Percentiles rank a stretch among this genome's conserved stretches.
These are phyloP conservation scores for Notarius lentiginosus DNA, from an alignment of 2,113 vertebrate genomes.

Conservation along the genomic window DNA sequence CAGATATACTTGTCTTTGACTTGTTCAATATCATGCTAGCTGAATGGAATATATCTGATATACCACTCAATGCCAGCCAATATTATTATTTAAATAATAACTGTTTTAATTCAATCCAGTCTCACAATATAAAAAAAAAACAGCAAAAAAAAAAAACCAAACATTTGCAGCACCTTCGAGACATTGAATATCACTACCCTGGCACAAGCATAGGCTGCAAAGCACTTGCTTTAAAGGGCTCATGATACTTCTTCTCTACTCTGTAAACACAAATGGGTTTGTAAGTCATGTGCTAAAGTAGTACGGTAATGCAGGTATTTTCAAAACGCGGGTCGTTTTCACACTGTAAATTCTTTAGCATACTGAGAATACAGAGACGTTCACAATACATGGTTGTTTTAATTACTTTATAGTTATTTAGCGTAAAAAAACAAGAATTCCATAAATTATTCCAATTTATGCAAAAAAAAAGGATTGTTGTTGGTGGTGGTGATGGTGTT, in stretches of 20 bases:
- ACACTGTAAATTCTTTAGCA: not conserved
- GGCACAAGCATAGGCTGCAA: not conserved
- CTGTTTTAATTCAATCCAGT: not conserved
- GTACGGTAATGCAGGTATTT: not conserved
- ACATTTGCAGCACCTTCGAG: not conserved
- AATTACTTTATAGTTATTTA: not conserved
- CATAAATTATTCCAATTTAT: not conserved
- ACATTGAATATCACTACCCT: not conserved
- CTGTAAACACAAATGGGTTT: not conserved
- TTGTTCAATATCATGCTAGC: no score
- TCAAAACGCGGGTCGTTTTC: not conserved
- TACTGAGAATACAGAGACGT: not conserved
- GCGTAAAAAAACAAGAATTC: not conserved
- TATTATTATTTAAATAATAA: no score
- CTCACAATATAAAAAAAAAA: not conserved
- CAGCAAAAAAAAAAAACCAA: not conserved
- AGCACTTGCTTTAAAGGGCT: not conserved
- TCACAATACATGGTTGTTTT: not conserved
- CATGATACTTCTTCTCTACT: not conserved
- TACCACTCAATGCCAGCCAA: no score
- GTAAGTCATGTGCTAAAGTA: not conserved
- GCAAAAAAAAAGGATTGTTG: not conserved
- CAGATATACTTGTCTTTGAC: no score
- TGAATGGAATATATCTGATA: no score
- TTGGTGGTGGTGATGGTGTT: no score